A percentile compares a stretch with the other conserved stretches of the same genome.
Conservation (phyloP, 1,140 invertebrate species). For the Ooceraea biroi region DNA sequence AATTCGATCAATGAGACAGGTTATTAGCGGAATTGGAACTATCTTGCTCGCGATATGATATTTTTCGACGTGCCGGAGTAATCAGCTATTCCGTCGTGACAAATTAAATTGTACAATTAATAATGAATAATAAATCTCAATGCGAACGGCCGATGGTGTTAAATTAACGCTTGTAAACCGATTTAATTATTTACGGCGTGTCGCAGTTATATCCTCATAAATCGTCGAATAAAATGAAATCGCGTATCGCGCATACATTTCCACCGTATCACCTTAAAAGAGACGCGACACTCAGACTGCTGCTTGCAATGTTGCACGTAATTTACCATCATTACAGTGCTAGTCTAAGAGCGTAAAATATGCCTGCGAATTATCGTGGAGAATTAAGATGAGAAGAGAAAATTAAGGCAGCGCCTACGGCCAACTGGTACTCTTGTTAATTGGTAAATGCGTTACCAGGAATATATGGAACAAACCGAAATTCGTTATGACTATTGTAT, state of each 20-base stretch:
- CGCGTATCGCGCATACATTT: background rate
- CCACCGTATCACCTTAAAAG: constrained; percentile 14
- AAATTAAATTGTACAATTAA: constrained; percentile 32
- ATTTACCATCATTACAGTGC: constrained; percentile 64
- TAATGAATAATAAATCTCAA: constrained; percentile 36
- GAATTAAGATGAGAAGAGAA: constrained; percentile 65
- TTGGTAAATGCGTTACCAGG: constrained; percentile 47
- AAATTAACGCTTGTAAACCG: constrained; percentile 19
- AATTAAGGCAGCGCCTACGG: constrained; percentile 51
- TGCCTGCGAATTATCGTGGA: constrained; percentile 67
- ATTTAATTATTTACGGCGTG: constrained; percentile 31
- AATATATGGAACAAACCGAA: constrained; percentile 7
- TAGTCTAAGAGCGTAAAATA: constrained; percentile 71
- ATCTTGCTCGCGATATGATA: constrained; percentile 29
- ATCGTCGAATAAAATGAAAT: constrained; percentile 3
- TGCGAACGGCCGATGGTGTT: background rate
- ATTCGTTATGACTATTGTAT: constrained; percentile 16
- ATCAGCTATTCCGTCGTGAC: constrained; percentile 3
- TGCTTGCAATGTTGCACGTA: constrained; percentile 55
- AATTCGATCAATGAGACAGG: constrained; percentile 56
- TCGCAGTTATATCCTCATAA: background rate
- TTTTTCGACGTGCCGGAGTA: constrained; percentile 11
- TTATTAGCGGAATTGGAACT: constrained; percentile 56
- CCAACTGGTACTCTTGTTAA: constrained; percentile 45
- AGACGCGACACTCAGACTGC: background rate